phyloP scores from a whole-genome alignment of 2,797 vertebrate species.

The Diplodus sargus region DNA sequence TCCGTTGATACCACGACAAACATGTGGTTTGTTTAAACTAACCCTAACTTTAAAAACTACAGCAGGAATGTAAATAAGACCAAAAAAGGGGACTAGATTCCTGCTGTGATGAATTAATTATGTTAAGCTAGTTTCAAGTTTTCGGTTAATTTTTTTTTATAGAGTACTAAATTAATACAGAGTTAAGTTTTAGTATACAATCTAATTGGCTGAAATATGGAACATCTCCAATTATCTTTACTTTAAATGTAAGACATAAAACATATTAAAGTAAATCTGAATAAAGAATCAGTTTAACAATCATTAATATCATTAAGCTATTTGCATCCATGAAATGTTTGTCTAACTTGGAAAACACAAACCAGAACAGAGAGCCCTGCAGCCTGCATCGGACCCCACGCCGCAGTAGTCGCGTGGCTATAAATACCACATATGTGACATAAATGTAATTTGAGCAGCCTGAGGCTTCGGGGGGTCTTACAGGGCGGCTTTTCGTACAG shows the following conservation, averaged over 20 bases:
- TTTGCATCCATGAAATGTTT: not conserved
- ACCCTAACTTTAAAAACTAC: too few species aligned
- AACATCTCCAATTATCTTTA: not conserved
- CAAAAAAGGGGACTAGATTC: too few species aligned
- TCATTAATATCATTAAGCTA: conserved; percentile 1
- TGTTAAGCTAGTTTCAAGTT: not conserved
- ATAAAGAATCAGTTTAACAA: not conserved
- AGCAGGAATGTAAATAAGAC: too few species aligned
- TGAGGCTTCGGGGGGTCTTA: conserved; percentile 12
- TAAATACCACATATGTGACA: conserved; percentile 59
- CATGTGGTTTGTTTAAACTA: too few species aligned
- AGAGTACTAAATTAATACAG: not conserved
- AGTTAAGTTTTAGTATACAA: too few species aligned
- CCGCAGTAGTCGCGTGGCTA: conserved; percentile 35
- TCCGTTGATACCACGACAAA: too few species aligned
- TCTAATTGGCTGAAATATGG: not conserved
- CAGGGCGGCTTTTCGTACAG: conserved; percentile 28
- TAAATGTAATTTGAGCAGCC: conserved; percentile 53
- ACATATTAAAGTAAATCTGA: not conserved
- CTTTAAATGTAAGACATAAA: conserved; percentile 5
- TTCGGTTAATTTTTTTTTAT: not conserved
- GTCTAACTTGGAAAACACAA: too few species aligned
- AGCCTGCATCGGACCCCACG: conserved; percentile 19
- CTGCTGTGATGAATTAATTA: not conserved
- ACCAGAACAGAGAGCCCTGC: conserved; percentile 6